Conservation (phyloP, 1,140 invertebrate genomes). For the Ceratosolen fusciceps region DNA sequence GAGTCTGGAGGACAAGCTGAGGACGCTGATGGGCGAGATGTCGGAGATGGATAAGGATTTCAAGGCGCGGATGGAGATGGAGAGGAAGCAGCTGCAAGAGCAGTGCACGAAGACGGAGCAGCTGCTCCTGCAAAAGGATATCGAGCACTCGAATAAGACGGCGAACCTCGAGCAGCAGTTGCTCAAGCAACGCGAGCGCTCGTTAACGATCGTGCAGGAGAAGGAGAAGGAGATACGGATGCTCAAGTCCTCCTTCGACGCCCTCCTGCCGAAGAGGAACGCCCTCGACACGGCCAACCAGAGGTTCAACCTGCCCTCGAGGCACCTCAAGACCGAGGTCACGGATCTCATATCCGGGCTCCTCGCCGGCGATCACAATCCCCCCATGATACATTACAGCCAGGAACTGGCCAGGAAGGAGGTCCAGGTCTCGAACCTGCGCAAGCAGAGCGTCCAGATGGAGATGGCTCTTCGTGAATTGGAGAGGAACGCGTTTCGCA, state of each 20-base stretch:
- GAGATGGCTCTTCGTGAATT: conserved; percentile 79
- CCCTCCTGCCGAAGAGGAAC: conserved; percentile 66
- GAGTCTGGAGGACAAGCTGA: conserved; percentile 77
- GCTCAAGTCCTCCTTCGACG: conserved; percentile 75
- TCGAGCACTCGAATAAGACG: conserved; percentile 74
- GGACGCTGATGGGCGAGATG: conserved; percentile 75
- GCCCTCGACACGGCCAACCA: conserved; percentile 42
- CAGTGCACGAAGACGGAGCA: conserved; percentile 69
- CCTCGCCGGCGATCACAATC: conserved; percentile 71
- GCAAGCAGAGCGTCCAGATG: conserved; percentile 80
- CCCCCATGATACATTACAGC: conserved; percentile 86
- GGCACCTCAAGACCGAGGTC: conserved; percentile 51
- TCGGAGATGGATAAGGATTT: conserved; percentile 74
- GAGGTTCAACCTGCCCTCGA: conserved; percentile 35
- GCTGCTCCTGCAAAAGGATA: conserved; percentile 64
- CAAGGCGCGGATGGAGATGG: conserved; percentile 71
- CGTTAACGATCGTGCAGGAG: conserved; percentile 82
- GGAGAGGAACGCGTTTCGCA: conserved; percentile 73
- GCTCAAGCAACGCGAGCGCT: conserved; percentile 84
- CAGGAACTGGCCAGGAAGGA: conserved; percentile 87
- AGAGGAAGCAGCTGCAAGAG: conserved; percentile 70
- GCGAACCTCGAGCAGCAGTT: conserved; percentile 81
- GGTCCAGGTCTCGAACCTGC: conserved; percentile 81
- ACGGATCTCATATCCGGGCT: conserved; percentile 63
- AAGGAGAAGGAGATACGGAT: conserved; percentile 85